Evolutionary conservation across 2,113 vertebrate species (phyloP), one percentile per base, ranked within the genome.

Genomic region (Microcebus ravelobensis): DNA sequence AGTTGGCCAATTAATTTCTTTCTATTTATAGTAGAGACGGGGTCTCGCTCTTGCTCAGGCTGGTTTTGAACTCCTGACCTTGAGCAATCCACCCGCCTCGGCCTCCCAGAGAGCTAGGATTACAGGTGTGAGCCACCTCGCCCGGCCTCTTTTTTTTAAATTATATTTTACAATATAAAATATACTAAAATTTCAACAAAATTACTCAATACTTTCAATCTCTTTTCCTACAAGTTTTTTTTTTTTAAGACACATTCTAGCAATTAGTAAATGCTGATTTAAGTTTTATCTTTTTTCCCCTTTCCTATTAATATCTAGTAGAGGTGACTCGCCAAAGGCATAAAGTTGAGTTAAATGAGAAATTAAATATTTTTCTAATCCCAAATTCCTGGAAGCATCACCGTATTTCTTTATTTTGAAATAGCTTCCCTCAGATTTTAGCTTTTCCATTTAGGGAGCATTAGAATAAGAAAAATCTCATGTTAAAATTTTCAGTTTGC

Each of bases 401-500:
- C 36, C 34, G 6, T 87, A 73, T 63, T 31, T 91, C 6, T 17
- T 91, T 9, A 79, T 50, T 92, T 59, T 29, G 89, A 93, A 97
- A 95, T 77, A 88, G 23, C 65, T 17, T 82, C 71, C 45, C n/a
- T 89, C 17, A 55, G 21, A 77, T 84, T 94, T 92, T 92, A 71
- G 67, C 6, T 92, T 93, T 94, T 85, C 31, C 15, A 55, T 92
- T 18, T 76, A 77, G 61, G 63, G 20, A 92, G 2, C 15, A 61
- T 73, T 92, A 95, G 50, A 92, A 90, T 96, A 92, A 71, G 59
- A 90, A 88, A 92, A 81, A 71, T 67, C 73, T 81, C 48, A 65
- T 45, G 17, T 77, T 94, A 81, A 76, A 81, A 23, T 21, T 95
- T 95, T 83, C 48, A 52, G 7, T 85, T 74, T 95, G 29, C 73